These are phyloP conservation scores for Phrynosoma blainvillii DNA, from an alignment of 2,113 vertebrate genomes.

Conservation along the genomic window DNA sequence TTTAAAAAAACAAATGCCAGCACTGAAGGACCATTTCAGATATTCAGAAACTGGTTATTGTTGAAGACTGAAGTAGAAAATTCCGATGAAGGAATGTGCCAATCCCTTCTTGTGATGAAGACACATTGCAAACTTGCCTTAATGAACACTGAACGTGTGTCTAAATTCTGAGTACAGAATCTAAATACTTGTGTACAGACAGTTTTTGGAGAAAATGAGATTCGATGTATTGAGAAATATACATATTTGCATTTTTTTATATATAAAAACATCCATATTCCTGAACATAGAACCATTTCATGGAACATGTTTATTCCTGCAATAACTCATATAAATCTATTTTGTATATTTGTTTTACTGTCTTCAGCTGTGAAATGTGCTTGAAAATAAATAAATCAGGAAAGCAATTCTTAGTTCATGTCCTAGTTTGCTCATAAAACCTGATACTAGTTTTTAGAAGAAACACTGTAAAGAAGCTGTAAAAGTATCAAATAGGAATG, in stretches of 20 bases:
- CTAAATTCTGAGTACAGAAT: neutral
- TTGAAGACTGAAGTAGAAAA: neutral
- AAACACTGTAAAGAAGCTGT: neutral
- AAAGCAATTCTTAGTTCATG: neutral
- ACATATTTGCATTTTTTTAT: neutral
- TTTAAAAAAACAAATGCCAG: neutral
- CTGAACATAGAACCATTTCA: neutral
- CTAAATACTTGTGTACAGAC: neutral
- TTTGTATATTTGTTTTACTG: neutral
- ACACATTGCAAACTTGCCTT: neutral
- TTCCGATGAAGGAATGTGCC: neutral
- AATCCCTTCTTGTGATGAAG: neutral
- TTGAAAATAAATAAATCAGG: slow-evolving; percentile 2
- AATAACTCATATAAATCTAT: neutral
- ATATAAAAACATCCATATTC: neutral
- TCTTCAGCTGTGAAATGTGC: neutral
- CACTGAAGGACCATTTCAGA: neutral
- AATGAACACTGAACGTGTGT: neutral
- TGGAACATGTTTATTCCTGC: neutral
- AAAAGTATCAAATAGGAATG: neutral
- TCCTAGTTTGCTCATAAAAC: fast-evolving
- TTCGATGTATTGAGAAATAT: neutral
- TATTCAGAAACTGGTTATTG: neutral
- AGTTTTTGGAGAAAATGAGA: neutral
- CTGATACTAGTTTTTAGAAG: neutral